phyloP scores from a whole-genome alignment of 2,113 vertebrate species.

The Canis aureus region DNA sequence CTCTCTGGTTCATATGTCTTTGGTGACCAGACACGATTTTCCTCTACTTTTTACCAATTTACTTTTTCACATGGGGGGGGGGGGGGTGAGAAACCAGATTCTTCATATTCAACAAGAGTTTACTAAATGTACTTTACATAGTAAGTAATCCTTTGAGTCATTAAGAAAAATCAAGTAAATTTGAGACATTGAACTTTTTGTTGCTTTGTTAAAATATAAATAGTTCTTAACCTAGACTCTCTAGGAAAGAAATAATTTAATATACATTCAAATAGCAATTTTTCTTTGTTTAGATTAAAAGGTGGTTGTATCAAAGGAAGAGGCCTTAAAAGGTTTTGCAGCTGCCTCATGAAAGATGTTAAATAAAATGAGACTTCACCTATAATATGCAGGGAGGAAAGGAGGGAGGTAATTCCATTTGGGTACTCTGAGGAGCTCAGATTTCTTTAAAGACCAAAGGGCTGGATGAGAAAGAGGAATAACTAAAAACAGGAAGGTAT shows the following conservation, averaged over 20 bases:
- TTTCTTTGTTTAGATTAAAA: constrained; percentile 62
- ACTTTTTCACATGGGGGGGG: neutral
- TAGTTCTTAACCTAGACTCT: constrained; percentile 42
- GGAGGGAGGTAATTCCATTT: neutral
- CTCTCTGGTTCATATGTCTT: neutral
- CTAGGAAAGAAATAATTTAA: constrained; percentile 39
- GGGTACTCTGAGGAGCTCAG: neutral
- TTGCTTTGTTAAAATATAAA: constrained; percentile 52
- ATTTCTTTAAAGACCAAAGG: constrained; percentile 31
- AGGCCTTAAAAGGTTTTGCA: neutral
- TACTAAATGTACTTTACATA: neutral
- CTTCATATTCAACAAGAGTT: constrained; percentile 40
- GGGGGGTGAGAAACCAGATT: neutral
- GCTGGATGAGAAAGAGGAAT: neutral
- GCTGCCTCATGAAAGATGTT: constrained; percentile 31
- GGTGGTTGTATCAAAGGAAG: neutral
- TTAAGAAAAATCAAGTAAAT: constrained; percentile 56
- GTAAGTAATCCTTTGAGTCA: neutral
- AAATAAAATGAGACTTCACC: constrained; percentile 49
- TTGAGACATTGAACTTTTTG: neutral
- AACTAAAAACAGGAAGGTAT: neutral
- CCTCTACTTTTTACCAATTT: neutral
- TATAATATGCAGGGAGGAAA: neutral
- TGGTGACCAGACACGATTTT: constrained; percentile 3
- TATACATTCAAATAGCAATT: constrained; percentile 20